Percentiles rank a stretch among this genome's conserved stretches.
Conservation (phyloP, 1,140 invertebrate species). For the Camponotus pennsylvanicus region DNA sequence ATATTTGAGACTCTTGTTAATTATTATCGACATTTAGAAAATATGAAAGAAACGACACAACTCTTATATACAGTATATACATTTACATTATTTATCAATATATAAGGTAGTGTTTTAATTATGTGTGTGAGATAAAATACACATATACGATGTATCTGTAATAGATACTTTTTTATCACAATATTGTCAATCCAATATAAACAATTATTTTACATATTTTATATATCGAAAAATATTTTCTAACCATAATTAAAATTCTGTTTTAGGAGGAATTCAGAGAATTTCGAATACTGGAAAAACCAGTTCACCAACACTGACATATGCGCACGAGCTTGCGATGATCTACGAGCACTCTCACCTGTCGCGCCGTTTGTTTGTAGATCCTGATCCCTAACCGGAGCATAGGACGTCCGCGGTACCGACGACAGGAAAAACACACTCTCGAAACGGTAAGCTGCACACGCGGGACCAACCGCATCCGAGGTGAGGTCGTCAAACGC, state of each 20-base stretch:
- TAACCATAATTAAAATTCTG: background rate
- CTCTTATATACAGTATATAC: background rate
- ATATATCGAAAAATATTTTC: too few relatives aligned
- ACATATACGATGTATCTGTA: background rate
- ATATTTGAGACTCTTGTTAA: background rate
- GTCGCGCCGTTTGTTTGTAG: constrained; percentile 5
- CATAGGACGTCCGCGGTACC: background rate
- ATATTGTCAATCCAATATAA: too few relatives aligned
- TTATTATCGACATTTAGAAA: background rate
- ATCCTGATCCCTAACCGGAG: background rate
- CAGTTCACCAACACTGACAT: background rate
- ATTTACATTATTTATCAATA: background rate
- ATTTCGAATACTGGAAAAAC: background rate
- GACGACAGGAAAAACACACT: background rate
- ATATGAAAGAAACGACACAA: background rate
- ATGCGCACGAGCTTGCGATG: background rate
- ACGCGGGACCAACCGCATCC: background rate
- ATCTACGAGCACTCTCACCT: constrained; percentile 1
- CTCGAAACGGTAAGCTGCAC: background rate
- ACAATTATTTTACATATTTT: too few relatives aligned
- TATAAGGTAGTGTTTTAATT: background rate
- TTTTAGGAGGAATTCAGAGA: background rate
- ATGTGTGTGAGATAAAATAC: background rate
- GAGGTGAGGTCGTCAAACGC: background rate
- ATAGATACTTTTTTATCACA: too few relatives aligned